Conservation (phyloP, 2,797 vertebrate genomes). For the Rhinoraja longicauda region DNA sequence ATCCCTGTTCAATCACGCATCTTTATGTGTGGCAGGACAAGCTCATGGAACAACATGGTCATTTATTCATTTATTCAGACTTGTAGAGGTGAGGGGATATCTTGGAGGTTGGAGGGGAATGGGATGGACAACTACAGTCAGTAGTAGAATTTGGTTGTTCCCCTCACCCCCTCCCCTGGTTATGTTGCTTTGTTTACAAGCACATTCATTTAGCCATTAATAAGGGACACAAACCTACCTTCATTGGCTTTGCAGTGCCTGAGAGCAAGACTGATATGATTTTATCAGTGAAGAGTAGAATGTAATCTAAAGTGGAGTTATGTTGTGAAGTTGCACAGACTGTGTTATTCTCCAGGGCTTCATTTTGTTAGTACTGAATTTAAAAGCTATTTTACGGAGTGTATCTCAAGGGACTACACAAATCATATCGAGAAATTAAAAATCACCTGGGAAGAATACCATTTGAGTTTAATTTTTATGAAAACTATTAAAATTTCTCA, state of each 20-base stretch:
- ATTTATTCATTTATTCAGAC: background rate
- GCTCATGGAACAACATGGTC: too few relatives aligned
- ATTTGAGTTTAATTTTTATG: constrained; percentile 33
- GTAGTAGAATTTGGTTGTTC: background rate
- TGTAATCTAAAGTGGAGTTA: background rate
- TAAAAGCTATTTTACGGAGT: constrained; percentile 26
- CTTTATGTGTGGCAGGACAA: too few relatives aligned
- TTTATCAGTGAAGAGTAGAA: background rate
- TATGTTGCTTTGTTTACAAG: background rate
- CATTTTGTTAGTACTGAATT: constrained; percentile 17
- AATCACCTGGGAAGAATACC: constrained; percentile 14
- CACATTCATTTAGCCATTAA: background rate
- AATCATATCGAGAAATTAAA: constrained; percentile 19
- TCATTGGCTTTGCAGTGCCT: background rate
- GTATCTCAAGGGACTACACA: background rate
- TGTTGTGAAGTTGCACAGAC: background rate
- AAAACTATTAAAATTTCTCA: constrained; percentile 23
- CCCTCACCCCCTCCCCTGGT: background rate
- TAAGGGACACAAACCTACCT: background rate
- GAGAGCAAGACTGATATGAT: background rate
- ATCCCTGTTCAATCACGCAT: too few relatives aligned
- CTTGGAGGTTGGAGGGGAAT: background rate
- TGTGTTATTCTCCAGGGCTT: background rate
- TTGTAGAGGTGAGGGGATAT: too few relatives aligned
- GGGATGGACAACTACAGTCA: background rate